phyloP scores from a whole-genome alignment of 1,140 invertebrate genomes.

The Procambarus virginalis region DNA sequence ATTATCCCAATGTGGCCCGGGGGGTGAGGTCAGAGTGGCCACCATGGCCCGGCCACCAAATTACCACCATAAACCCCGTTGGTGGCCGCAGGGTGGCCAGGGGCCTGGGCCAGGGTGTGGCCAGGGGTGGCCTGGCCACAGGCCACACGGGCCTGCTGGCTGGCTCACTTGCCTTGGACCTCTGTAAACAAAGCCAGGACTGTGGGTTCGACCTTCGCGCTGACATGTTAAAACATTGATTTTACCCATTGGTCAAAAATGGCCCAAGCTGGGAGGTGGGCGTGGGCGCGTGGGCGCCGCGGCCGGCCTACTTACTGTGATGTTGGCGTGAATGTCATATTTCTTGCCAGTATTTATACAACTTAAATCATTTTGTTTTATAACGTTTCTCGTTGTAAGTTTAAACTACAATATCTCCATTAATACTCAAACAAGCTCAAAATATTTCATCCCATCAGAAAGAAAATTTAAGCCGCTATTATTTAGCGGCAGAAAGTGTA shows the following conservation, averaged over 20 bases:
- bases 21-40: too few species aligned
- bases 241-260: background rate
- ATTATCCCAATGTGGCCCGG: too few species aligned
- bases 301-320: slow-evolving; percentile 84
- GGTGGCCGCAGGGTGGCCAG: too few species aligned
- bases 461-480: background rate
- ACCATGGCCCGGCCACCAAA: too few species aligned
- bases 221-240: background rate
- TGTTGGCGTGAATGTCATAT: slow-evolving; percentile 98
- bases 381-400: background rate
- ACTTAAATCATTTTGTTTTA: background rate
- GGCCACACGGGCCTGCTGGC: background rate
- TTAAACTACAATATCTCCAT: background rate
- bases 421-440: background rate
- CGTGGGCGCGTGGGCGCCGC: too few species aligned
- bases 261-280: background rate
- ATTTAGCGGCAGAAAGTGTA: background rate
- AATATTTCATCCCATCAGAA: background rate
- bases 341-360: slow-evolving; percentile 80
- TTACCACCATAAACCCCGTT: too few species aligned
- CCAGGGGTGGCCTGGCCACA: background rate
- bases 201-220: background rate
- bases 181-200: slow-evolving; percentile 62
- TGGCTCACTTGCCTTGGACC: slow-evolving; percentile 9
- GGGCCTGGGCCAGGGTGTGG: too few species aligned